These are phyloP conservation scores for Pachyramphus minor DNA, from an alignment of 2,113 vertebrate species.

Conservation along the genomic window DNA sequence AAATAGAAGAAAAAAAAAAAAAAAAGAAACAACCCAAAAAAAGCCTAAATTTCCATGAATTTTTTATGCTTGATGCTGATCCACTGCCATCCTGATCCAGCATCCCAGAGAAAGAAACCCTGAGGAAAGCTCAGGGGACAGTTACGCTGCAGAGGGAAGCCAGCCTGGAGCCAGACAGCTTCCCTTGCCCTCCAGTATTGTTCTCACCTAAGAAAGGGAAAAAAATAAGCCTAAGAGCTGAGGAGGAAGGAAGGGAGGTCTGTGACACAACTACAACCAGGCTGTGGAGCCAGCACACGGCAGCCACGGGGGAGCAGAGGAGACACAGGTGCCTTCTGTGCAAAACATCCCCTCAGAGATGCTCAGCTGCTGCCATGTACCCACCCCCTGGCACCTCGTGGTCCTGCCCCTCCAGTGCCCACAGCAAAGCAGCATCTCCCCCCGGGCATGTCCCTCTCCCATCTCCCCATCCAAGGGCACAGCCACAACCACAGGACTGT, in stretches of 20 bases:
- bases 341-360: accelerated
- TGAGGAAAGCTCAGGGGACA: accelerated
- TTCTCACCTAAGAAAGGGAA: neutral
- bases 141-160: neutral
- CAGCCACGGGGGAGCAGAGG: accelerated
- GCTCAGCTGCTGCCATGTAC: neutral
- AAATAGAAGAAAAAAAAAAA: neutral
- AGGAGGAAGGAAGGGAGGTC: neutral
- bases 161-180: neutral
- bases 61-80: neutral
- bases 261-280: neutral
- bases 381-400: neutral
- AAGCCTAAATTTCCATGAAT: neutral
- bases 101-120: neutral
- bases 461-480: neutral
- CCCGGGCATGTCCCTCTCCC: accelerated
- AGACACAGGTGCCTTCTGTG: accelerated
- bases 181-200: neutral
- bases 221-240: neutral
- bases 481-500: neutral
- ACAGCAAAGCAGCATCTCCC: accelerated
- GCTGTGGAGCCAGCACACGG: neutral
- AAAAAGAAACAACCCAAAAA: neutral
- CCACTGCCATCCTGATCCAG: neutral
- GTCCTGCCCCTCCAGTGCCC: neutral